Conservation (phyloP, 2,888 invertebrate genomes). For the Cheilosia scutellata region DNA sequence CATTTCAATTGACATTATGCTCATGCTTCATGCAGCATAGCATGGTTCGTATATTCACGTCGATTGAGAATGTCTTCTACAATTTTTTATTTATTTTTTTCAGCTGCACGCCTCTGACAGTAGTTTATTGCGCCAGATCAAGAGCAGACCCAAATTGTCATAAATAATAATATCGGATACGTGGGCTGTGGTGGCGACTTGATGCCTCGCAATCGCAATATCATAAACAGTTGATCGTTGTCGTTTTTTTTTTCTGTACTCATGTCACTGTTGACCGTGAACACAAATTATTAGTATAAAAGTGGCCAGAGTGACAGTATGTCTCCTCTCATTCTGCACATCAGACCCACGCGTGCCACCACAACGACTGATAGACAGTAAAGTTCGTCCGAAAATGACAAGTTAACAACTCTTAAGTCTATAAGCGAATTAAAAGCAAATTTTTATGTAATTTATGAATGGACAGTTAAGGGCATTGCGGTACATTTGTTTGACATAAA, state of each 20-base stretch:
- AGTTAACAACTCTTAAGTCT: constrained; percentile 36
- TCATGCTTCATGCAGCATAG: neutral
- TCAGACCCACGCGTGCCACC: constrained; percentile 49
- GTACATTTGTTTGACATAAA: constrained; percentile 54
- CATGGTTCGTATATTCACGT: constrained; percentile 9
- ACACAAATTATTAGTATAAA: constrained; percentile 55
- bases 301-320: constrained; percentile 41
- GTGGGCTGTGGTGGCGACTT: constrained; percentile 64
- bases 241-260: constrained; percentile 14
- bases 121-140: constrained; percentile 27
- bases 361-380: constrained; percentile 38
- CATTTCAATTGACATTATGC: constrained; percentile 18
- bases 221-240: constrained; percentile 50
- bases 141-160: constrained; percentile 35
- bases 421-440: constrained; percentile 44
- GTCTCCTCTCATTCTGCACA: constrained; percentile 39
- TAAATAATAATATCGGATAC: constrained; percentile 61
- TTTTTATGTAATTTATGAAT: constrained; percentile 50
- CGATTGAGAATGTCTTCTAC: constrained; percentile 7
- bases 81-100: neutral
- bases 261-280: constrained; percentile 60
- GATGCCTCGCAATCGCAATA: constrained; percentile 58
- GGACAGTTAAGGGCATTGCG: constrained; percentile 42
- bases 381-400: constrained; percentile 45
- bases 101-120: constrained; percentile 20